These are phyloP conservation scores for Aradophagus sp. DNA, from an alignment of 1,140 invertebrate genomes.

Conservation along the genomic window DNA sequence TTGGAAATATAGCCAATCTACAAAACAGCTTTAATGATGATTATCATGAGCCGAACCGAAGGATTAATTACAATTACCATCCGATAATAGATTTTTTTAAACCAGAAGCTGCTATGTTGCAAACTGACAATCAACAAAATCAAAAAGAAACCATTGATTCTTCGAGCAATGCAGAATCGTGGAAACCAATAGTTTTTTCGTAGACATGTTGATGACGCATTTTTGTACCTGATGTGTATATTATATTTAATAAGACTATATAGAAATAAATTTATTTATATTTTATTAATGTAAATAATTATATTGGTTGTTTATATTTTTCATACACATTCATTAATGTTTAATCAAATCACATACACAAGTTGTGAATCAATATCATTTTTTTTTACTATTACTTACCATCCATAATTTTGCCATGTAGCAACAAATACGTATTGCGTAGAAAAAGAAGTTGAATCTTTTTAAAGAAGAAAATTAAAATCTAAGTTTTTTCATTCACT, in stretches of 20 bases:
- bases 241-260: constrained; percentile 45
- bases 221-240: constrained; percentile 67
- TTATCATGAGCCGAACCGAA: constrained; percentile 71
- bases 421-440: too few species aligned
- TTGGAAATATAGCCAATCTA: constrained; percentile 57
- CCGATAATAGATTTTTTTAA: constrained; percentile 89
- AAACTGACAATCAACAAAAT: constrained; percentile 30
- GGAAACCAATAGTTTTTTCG: constrained; percentile 70
- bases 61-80: constrained; percentile 89
- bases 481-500: too few species aligned
- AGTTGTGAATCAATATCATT: too few species aligned
- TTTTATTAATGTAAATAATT: constrained; percentile 34
- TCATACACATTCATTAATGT: too few species aligned
- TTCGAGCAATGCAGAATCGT: constrained; percentile 55
- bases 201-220: constrained; percentile 49
- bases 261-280: constrained; percentile 50
- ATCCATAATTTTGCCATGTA: too few species aligned
- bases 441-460: too few species aligned
- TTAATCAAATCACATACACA: too few species aligned
- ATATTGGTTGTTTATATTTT: too few species aligned
- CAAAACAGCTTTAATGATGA: constrained; percentile 69
- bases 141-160: constrained; percentile 21
- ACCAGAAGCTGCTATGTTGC: constrained; percentile 71
- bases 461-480: too few species aligned
- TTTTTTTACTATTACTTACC: too few species aligned